These are phyloP conservation scores for Hesperia comma DNA, from an alignment of 2,888 invertebrate species.

Conservation along the genomic window DNA sequence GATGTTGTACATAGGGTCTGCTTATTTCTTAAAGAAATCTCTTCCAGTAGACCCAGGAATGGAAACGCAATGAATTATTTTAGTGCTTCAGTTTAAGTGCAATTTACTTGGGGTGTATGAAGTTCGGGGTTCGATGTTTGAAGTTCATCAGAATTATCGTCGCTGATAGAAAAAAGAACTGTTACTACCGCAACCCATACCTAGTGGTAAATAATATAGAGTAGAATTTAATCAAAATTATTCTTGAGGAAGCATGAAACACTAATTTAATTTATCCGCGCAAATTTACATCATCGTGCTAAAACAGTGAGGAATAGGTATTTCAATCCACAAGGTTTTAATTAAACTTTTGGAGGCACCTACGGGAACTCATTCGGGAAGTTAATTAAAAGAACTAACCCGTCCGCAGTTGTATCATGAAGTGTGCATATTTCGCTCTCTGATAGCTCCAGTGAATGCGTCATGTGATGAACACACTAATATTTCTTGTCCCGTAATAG, in stretches of 20 bases:
- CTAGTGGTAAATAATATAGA: too few species aligned
- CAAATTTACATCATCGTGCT: slow-evolving; percentile 25
- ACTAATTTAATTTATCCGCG: slow-evolving; percentile 26
- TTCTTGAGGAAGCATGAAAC: background rate
- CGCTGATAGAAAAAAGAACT: too few species aligned
- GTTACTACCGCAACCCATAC: too few species aligned
- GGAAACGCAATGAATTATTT: too few species aligned
- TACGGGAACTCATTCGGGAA: slow-evolving; percentile 38
- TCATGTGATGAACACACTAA: background rate
- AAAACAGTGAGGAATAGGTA: slow-evolving; percentile 54
- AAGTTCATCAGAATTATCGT: too few species aligned
- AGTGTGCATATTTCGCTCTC: slow-evolving; percentile 22
- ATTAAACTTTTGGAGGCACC: slow-evolving; percentile 54
- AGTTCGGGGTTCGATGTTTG: too few species aligned
- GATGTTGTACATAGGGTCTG: too few species aligned
- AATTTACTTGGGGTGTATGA: background rate
- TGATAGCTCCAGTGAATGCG: background rate
- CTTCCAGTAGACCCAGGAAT: too few species aligned
- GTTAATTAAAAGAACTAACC: slow-evolving; percentile 36
- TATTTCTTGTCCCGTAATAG: background rate
- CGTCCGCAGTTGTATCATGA: slow-evolving; percentile 25
- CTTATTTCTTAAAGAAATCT: too few species aligned
- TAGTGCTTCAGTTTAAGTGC: background rate
- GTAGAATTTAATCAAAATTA: slow-evolving; percentile 1
- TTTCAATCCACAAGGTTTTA: slow-evolving; percentile 68